Conservation (phyloP, 2,113 vertebrate genomes). For the Oreochromis tanganicae region DNA sequence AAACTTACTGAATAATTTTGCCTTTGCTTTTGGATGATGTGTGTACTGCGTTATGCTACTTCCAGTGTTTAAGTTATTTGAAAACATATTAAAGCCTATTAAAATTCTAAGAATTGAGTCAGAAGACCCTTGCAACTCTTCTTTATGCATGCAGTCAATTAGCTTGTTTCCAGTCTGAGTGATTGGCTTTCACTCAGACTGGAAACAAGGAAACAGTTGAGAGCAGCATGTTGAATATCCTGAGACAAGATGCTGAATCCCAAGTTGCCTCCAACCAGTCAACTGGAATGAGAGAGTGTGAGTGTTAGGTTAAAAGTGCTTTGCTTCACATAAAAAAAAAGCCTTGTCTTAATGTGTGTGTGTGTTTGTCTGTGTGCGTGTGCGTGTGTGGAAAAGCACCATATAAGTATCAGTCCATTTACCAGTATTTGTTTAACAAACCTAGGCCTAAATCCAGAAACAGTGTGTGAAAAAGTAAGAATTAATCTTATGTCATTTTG, state of each 20-base stretch:
- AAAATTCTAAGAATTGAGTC: not conserved
- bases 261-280: not conserved
- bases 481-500: not conserved
- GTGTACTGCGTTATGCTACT: not conserved
- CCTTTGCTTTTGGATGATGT: not conserved
- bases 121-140: not conserved
- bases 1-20: not conserved
- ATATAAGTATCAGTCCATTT: not conserved
- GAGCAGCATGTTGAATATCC: not conserved
- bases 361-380: not conserved
- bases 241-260: not conserved
- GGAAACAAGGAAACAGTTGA: not conserved
- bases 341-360: not conserved
- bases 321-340: not conserved
- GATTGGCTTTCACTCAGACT: not conserved
- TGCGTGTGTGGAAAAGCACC: not conserved
- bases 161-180: not conserved
- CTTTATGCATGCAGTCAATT: not conserved
- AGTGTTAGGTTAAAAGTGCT: not conserved
- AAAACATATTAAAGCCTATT: not conserved
- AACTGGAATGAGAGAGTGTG: not conserved
- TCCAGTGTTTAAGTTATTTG: not conserved
- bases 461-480: not conserved
- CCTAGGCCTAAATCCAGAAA: not conserved
- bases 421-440: not conserved